phyloP scores from a whole-genome alignment of 2,888 invertebrate genomes.

The Vanessa cardui region DNA sequence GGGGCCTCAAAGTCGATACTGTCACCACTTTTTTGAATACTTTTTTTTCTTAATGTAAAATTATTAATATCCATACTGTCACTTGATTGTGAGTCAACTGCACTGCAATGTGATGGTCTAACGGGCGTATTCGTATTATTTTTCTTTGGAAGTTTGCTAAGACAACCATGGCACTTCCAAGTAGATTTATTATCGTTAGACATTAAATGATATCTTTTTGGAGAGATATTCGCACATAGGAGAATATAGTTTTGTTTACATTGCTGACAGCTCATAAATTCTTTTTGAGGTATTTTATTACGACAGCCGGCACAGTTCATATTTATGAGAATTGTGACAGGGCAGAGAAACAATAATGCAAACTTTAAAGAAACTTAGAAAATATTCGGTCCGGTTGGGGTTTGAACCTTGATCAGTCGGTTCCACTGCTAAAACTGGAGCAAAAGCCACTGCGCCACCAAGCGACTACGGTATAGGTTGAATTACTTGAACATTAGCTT shows the following conservation, averaged over 20 bases:
- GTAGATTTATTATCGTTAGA: slow-evolving; percentile 16
- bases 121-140: slow-evolving; percentile 33
- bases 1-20: slow-evolving; percentile 9
- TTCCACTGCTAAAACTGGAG: slow-evolving; percentile 6
- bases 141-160: slow-evolving; percentile 25
- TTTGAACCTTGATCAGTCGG: neutral
- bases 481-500: slow-evolving; percentile 13
- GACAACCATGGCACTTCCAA: slow-evolving; percentile 31
- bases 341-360: slow-evolving; percentile 11
- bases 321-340: slow-evolving; percentile 9
- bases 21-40: slow-evolving; percentile 9
- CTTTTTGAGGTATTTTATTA: slow-evolving; percentile 18
- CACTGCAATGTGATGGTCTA: slow-evolving; percentile 7
- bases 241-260: slow-evolving; percentile 22
- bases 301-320: slow-evolving; percentile 18
- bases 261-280: slow-evolving; percentile 16
- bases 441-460: slow-evolving; percentile 14
- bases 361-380: slow-evolving; percentile 10
- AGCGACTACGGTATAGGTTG: slow-evolving; percentile 7
- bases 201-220: slow-evolving; percentile 25
- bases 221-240: slow-evolving; percentile 26
- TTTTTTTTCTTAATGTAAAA: slow-evolving; percentile 5
- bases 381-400: slow-evolving; percentile 7
- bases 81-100: neutral
- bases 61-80: neutral